phyloP scores from a whole-genome alignment of 1,140 invertebrate genomes.

The Eciton burchellii region DNA sequence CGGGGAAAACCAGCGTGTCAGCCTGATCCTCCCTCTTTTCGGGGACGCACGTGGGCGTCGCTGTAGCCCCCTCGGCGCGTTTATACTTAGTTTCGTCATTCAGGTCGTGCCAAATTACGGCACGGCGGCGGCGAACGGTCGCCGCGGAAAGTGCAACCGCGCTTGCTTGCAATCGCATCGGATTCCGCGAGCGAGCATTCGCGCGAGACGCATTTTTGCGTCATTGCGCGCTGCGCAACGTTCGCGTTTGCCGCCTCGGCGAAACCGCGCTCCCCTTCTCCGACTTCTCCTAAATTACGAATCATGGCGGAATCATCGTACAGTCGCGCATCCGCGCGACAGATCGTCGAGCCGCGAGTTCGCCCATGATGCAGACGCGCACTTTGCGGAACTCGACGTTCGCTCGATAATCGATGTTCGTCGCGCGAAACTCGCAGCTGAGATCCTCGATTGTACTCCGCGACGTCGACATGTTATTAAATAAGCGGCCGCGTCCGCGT shows the following conservation, averaged over 20 bases:
- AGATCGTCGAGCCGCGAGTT: no score
- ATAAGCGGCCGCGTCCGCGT: neutral
- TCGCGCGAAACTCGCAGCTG: neutral
- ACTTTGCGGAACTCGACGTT: slow-evolving; percentile 42
- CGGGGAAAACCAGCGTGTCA: slow-evolving; percentile 73
- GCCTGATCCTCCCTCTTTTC: slow-evolving; percentile 35
- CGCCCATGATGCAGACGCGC: no score
- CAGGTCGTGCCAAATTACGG: slow-evolving; percentile 71
- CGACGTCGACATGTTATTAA: slow-evolving; percentile 15
- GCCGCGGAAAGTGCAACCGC: slow-evolving; percentile 61
- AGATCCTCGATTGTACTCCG: neutral
- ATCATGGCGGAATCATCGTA: no score
- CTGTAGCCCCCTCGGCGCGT: slow-evolving; percentile 67
- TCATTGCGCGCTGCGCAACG: slow-evolving; percentile 58
- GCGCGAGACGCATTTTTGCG: slow-evolving; percentile 58
- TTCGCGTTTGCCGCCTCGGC: slow-evolving; percentile 27
- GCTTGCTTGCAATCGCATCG: slow-evolving; percentile 47
- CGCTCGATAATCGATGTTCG: neutral
- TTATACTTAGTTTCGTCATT: slow-evolving; percentile 76
- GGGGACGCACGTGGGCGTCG: slow-evolving; percentile 66
- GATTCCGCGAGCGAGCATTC: neutral
- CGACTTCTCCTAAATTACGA: no score
- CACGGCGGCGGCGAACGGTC: slow-evolving; percentile 30
- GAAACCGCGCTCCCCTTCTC: no score
- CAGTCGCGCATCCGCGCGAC: no score